Conservation (phyloP, 2,888 invertebrate genomes). For the Synanthedon formicaeformis region DNA sequence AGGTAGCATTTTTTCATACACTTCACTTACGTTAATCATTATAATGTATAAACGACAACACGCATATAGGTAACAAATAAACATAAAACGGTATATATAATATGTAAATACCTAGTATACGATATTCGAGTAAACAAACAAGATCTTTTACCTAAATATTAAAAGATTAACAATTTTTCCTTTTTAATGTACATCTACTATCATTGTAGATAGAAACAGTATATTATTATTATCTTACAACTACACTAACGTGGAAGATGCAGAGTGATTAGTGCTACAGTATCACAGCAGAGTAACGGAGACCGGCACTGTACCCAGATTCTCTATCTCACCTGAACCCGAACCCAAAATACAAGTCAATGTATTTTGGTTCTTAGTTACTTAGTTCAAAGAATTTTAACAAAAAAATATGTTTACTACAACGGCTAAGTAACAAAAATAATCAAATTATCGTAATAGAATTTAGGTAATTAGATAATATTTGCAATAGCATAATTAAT, state of each 20-base stretch:
- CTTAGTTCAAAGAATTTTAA: too few relatives aligned
- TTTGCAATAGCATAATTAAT: too few relatives aligned
- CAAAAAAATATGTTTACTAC: too few relatives aligned
- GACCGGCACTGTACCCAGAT: conserved; percentile 34
- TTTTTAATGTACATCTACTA: conserved; percentile 33
- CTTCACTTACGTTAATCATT: conserved; percentile 54
- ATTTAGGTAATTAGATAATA: too few relatives aligned
- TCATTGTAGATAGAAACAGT: conserved; percentile 53
- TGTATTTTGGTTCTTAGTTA: too few relatives aligned
- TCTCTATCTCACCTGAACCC: conserved; percentile 18
- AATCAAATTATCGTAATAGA: too few relatives aligned
- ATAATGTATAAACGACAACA: conserved; percentile 47
- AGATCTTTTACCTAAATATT: conserved; percentile 50
- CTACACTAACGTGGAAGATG: conserved; percentile 64
- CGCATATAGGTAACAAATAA: conserved; percentile 54
- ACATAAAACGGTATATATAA: conserved; percentile 40
- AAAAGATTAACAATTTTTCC: conserved; percentile 60
- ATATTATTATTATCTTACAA: conserved; percentile 45
- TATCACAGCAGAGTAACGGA: conserved; percentile 65
- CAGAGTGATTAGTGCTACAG: conserved; percentile 57
- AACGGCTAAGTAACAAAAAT: too few relatives aligned
- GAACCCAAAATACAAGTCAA: conserved; percentile 4
- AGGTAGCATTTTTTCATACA: conserved; percentile 68
- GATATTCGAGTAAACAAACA: conserved; percentile 45
- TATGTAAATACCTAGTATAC: conserved; percentile 9